Evolutionary conservation across 1,140 invertebrate species (phyloP).

Genomic region (Lucilia cuprina): DNA sequence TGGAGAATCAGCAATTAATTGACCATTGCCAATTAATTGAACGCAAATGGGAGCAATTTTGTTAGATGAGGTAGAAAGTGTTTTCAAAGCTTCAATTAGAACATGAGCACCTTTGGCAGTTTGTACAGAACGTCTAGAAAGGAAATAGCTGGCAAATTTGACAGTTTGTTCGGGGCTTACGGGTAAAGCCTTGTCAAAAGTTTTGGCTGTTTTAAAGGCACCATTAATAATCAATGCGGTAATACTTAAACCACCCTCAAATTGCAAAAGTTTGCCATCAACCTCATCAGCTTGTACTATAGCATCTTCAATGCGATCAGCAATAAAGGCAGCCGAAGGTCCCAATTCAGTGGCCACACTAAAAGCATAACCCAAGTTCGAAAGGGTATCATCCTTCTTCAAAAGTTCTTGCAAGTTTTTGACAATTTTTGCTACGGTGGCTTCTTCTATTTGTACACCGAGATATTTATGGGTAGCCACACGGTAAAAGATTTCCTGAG

Average conservation of each 20-base stretch:
- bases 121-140: slow-evolving; percentile 89
- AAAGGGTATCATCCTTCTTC: slow-evolving; percentile 79
- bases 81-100: slow-evolving; percentile 80
- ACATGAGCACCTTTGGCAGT: slow-evolving; percentile 81
- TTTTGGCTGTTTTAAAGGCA: slow-evolving; percentile 73
- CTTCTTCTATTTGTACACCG: slow-evolving; percentile 54
- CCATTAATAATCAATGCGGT: slow-evolving; percentile 65
- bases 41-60: slow-evolving; percentile 76
- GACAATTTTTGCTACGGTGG: slow-evolving; percentile 67
- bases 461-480: slow-evolving; percentile 49
- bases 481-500: slow-evolving; percentile 58
- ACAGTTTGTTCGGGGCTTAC: slow-evolving; percentile 80
- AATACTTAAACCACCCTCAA: slow-evolving; percentile 85
- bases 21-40: slow-evolving; percentile 75
- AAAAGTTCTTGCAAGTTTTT: slow-evolving; percentile 73
- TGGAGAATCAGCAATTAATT: slow-evolving; percentile 75
- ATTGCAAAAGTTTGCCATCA: slow-evolving; percentile 86
- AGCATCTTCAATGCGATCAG: slow-evolving; percentile 86
- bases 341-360: slow-evolving; percentile 77
- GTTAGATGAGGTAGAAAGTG: slow-evolving; percentile 48
- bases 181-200: slow-evolving; percentile 74
- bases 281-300: slow-evolving; percentile 95
- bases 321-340: slow-evolving; percentile 74
- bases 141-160: slow-evolving; percentile 91
- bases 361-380: slow-evolving; percentile 83